A percentile compares a stretch with the other conserved stretches of the same genome.
These are phyloP conservation scores for Poecile montanus DNA, from an alignment of 2,797 vertebrate genomes.

Conservation along the genomic window DNA sequence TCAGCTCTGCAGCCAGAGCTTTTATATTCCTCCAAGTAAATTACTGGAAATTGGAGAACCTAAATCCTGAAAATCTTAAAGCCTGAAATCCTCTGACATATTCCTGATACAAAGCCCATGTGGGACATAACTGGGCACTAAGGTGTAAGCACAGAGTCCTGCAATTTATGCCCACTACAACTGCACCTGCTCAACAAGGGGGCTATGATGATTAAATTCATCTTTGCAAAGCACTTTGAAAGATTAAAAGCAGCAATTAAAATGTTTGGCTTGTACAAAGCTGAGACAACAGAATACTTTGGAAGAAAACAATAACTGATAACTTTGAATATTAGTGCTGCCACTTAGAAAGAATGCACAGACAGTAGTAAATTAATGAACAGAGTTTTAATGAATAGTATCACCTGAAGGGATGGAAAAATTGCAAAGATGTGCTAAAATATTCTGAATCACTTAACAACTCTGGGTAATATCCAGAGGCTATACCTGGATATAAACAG, in stretches of 20 bases:
- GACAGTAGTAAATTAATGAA: constrained; percentile 49
- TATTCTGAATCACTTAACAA: not conserved
- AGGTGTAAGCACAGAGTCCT: not conserved
- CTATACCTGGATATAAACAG: not conserved
- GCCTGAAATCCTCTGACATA: not conserved
- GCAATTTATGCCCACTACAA: not conserved
- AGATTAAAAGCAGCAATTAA: constrained; percentile 58
- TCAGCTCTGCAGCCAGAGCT: not conserved
- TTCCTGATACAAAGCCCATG: not conserved
- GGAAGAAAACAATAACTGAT: constrained; percentile 47
- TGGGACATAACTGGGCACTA: not conserved
- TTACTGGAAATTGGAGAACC: not conserved
- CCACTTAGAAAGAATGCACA: not conserved
- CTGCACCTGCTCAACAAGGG: not conserved
- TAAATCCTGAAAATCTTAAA: too few relatives aligned
- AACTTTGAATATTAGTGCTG: constrained; percentile 36
- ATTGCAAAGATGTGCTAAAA: constrained; percentile 15
- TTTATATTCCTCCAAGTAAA: not conserved
- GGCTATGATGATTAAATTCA: constrained; percentile 39
- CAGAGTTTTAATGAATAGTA: constrained; percentile 10
- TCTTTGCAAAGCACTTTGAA: constrained; percentile 39
- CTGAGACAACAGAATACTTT: constrained; percentile 60
- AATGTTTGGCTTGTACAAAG: constrained; percentile 50
- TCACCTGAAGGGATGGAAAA: constrained; percentile 23
- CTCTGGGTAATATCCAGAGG: not conserved